A percentile compares a stretch with the other conserved stretches of the same genome.
phyloP scores from a whole-genome alignment of 2,113 vertebrate species.

The Mus musculus region DNA sequence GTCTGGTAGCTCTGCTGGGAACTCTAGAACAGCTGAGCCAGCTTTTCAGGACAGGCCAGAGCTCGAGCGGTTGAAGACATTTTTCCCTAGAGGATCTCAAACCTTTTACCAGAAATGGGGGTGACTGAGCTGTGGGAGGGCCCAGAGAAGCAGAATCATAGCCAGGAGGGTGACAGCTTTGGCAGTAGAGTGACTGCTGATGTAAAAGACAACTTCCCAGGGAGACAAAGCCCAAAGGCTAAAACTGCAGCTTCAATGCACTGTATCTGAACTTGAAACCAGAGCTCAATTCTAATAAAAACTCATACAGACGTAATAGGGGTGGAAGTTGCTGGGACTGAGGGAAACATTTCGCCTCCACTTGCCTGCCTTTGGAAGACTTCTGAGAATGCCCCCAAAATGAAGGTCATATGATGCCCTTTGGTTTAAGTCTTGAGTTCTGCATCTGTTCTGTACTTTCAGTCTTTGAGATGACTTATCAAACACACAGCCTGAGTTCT shows the following conservation, averaged over 20 bases:
- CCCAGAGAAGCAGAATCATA: neutral
- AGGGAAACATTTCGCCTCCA: neutral
- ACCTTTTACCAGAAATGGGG: slow-evolving; percentile 20
- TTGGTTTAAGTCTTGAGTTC: slow-evolving; percentile 12
- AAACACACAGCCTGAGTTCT: neutral
- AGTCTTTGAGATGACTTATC: neutral
- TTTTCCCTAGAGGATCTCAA: slow-evolving; percentile 19
- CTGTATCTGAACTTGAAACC: slow-evolving; percentile 20
- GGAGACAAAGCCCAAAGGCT: slow-evolving; percentile 22
- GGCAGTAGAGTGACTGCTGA: neutral
- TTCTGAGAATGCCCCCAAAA: neutral
- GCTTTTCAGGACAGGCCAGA: slow-evolving; percentile 53
- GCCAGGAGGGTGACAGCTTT: neutral
- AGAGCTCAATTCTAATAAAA: neutral
- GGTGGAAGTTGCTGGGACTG: neutral
- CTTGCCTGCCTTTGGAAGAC: neutral
- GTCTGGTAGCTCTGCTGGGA: slow-evolving; percentile 60
- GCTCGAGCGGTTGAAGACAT: neutral
- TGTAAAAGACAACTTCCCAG: neutral
- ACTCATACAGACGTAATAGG: neutral
- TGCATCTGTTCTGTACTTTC: neutral
- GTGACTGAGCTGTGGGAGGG: neutral
- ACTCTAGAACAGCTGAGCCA: slow-evolving; percentile 45
- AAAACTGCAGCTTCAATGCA: neutral
- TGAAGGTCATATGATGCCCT: neutral